phyloP scores from a whole-genome alignment of 2,797 vertebrate species.

The Uromys caudimaculatus region DNA sequence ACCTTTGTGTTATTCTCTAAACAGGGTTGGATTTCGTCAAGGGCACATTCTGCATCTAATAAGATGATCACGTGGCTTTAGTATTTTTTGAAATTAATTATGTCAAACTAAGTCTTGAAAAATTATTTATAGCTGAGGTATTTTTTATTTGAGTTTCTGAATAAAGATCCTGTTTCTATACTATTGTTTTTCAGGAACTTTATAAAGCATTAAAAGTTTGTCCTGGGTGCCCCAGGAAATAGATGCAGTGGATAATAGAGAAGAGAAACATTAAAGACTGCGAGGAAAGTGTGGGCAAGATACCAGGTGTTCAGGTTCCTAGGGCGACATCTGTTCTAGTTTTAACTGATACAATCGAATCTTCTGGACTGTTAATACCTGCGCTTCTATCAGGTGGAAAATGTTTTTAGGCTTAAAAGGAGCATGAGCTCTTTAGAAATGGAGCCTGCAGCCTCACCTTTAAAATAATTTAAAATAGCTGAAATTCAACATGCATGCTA shows the following conservation, averaged over 20 bases:
- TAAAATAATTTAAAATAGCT: neutral
- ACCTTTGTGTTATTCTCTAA: neutral
- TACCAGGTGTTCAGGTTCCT: constrained; percentile 11
- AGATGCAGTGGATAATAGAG: neutral
- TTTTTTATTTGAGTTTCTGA: neutral
- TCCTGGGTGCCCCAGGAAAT: neutral
- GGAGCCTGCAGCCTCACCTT: neutral
- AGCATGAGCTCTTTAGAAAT: constrained; percentile 31
- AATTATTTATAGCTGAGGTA: neutral
- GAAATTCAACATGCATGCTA: neutral
- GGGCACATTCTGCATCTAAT: neutral
- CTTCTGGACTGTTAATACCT: constrained; percentile 20
- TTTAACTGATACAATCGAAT: constrained; percentile 39
- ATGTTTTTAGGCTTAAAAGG: constrained; percentile 27
- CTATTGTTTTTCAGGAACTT: neutral
- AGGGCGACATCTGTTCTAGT: neutral
- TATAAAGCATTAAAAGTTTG: neutral
- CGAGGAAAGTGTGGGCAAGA: constrained; percentile 24
- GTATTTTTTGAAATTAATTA: constrained; percentile 40
- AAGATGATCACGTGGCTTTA: neutral
- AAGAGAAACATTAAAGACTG: neutral
- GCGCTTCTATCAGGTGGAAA: constrained; percentile 42
- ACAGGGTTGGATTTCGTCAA: neutral
- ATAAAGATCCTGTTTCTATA: constrained; percentile 1
- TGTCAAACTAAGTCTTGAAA: constrained; percentile 53